Evolutionary conservation across 2,113 vertebrate genomes (phyloP).

Genomic region (Myrmophylax atrothorax): DNA sequence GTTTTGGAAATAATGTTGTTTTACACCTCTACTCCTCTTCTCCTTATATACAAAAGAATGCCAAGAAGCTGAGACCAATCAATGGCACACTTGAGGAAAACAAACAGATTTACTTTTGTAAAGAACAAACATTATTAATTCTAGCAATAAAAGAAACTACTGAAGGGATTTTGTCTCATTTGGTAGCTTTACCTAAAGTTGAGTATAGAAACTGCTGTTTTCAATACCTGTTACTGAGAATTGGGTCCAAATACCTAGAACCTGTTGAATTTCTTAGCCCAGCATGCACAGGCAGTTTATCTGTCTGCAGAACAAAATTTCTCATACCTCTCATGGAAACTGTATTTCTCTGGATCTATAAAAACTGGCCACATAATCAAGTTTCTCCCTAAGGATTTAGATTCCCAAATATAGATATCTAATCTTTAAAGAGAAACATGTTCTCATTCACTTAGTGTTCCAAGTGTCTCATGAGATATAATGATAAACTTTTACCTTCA

Average conservation of each 20-base stretch:
- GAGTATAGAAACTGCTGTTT: background rate
- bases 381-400: background rate
- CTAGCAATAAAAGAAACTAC: background rate
- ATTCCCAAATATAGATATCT: background rate
- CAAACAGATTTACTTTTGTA: background rate
- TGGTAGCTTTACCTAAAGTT: background rate
- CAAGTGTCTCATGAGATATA: background rate
- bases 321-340: background rate
- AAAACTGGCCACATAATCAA: background rate
- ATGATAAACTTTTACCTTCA: conserved; percentile 39
- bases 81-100: background rate
- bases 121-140: background rate
- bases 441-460: background rate
- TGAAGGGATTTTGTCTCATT: background rate
- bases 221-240: background rate
- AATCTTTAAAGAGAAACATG: background rate
- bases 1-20: background rate
- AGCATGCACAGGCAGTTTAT: background rate
- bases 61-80: background rate
- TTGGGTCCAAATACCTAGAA: background rate
- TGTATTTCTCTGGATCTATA: background rate
- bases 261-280: background rate
- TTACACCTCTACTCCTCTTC: background rate
- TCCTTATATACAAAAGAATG: background rate
- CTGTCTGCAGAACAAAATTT: background rate